phyloP scores from a whole-genome alignment of 2,113 vertebrate species.

The Phylloscopus trochilus region DNA sequence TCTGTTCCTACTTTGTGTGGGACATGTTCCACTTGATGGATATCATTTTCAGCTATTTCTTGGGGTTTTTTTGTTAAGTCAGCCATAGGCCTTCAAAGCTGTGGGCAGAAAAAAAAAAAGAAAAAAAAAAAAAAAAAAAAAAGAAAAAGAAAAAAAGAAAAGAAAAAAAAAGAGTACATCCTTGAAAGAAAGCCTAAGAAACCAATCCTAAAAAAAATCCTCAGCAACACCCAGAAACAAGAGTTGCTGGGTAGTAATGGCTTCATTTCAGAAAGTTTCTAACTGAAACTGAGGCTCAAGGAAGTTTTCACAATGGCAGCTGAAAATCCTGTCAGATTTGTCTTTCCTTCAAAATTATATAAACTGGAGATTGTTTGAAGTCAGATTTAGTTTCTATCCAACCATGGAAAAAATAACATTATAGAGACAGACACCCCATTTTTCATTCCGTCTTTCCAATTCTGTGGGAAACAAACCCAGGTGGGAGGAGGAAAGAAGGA shows the following conservation, averaged over 20 bases:
- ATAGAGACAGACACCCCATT: background rate
- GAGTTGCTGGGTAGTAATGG: background rate
- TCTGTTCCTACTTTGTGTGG: background rate
- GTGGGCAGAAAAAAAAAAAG: background rate
- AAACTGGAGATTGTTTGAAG: background rate
- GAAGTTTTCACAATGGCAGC: background rate
- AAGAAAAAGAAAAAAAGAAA: background rate
- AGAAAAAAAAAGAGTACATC: background rate
- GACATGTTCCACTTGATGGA: background rate
- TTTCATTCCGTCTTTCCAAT: background rate
- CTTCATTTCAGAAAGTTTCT: background rate
- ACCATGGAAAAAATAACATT: background rate
- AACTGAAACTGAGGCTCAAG: background rate
- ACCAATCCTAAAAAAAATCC: background rate
- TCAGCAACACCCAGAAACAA: background rate
- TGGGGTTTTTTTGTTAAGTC: background rate
- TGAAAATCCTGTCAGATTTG: background rate
- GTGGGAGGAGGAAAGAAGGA: background rate
- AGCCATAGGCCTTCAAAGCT: background rate
- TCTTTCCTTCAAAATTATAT: background rate
- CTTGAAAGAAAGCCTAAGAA: background rate
- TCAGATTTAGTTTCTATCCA: background rate
- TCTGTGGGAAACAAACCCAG: background rate
- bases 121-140: background rate
- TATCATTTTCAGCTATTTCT: conserved; percentile 3